A percentile compares a stretch with the other conserved stretches of the same genome.
Evolutionary conservation across 2,888 invertebrate species (phyloP).

Genomic region (Biston stratarius): DNA sequence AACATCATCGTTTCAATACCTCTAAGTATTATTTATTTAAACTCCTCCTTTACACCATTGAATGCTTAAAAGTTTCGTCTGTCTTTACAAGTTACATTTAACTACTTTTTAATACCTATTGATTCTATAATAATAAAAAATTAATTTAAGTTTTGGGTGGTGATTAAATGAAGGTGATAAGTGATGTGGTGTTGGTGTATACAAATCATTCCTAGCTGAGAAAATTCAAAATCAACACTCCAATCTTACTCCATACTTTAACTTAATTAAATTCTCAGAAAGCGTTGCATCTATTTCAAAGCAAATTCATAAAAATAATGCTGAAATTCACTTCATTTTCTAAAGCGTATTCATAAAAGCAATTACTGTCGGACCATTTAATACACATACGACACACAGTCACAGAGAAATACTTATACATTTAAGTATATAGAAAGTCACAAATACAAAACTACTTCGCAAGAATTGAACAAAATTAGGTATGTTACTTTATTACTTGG

Average conservation of each 20-base stretch:
- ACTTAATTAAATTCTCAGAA: slow-evolving; percentile 35
- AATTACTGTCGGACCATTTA: slow-evolving; percentile 25
- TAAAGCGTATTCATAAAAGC: slow-evolving; percentile 23
- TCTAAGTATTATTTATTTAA: too few relatives aligned
- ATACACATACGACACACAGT: slow-evolving; percentile 10
- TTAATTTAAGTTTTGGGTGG: slow-evolving; percentile 8
- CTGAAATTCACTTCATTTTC: slow-evolving; percentile 16
- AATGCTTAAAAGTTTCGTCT: too few relatives aligned
- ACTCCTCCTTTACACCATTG: too few relatives aligned
- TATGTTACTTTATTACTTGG: slow-evolving; percentile 15
- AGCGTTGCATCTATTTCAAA: slow-evolving; percentile 7
- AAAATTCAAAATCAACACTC: slow-evolving; percentile 1
- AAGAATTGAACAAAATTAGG: background rate
- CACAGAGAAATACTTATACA: slow-evolving; percentile 13
- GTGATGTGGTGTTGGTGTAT: too few relatives aligned
- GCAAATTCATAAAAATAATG: slow-evolving; percentile 22
- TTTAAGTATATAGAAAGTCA: background rate
- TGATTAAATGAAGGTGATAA: background rate
- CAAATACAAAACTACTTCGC: slow-evolving; percentile 7
- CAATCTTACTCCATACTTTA: slow-evolving; percentile 18
- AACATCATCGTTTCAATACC: too few relatives aligned
- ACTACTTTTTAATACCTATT: background rate
- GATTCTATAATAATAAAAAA: background rate
- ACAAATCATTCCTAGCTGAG: background rate
- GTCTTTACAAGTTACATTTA: too few relatives aligned